phyloP scores from a whole-genome alignment of 1,140 invertebrate species.

The Drosophila takahashii region DNA sequence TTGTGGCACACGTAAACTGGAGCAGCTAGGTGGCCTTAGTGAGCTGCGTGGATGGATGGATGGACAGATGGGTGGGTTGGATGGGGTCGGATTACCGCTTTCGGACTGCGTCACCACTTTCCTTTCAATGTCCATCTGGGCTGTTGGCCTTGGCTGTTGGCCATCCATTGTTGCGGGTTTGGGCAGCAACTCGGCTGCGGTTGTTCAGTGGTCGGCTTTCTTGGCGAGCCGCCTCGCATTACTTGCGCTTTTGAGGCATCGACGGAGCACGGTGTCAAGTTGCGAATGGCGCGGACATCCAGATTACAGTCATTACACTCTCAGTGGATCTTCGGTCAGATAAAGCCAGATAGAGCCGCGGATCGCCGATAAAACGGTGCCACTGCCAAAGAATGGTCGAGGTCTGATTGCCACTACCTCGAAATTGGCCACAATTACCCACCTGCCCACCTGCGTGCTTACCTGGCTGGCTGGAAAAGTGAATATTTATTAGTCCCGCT shows the following conservation, averaged over 20 bases:
- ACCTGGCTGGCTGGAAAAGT: conserved; percentile 55
- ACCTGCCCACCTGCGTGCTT: conserved; percentile 33
- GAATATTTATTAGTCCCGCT: conserved; percentile 74
- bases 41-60: not conserved
- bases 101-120: conserved; percentile 58
- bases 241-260: conserved; percentile 72
- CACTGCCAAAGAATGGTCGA: conserved; percentile 65
- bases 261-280: conserved; percentile 58
- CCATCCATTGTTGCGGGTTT: conserved; percentile 22
- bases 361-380: conserved; percentile 52
- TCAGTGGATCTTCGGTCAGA: conserved; percentile 8
- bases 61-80: conserved; percentile 14
- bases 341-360: conserved; percentile 8
- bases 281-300: conserved; percentile 44
- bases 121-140: conserved; percentile 47
- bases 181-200: conserved; percentile 7
- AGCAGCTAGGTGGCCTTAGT: conserved; percentile 6
- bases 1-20: conserved; percentile 37
- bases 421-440: conserved; percentile 62
- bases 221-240: conserved; percentile 64
- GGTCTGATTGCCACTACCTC: conserved; percentile 72
- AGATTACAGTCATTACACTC: conserved; percentile 66
- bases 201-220: conserved; percentile 50
- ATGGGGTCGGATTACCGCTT: conserved; percentile 67
- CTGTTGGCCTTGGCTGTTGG: conserved; percentile 26